phyloP scores from a whole-genome alignment of 2,888 invertebrate genomes.

The Pandemis cinnamomeana region DNA sequence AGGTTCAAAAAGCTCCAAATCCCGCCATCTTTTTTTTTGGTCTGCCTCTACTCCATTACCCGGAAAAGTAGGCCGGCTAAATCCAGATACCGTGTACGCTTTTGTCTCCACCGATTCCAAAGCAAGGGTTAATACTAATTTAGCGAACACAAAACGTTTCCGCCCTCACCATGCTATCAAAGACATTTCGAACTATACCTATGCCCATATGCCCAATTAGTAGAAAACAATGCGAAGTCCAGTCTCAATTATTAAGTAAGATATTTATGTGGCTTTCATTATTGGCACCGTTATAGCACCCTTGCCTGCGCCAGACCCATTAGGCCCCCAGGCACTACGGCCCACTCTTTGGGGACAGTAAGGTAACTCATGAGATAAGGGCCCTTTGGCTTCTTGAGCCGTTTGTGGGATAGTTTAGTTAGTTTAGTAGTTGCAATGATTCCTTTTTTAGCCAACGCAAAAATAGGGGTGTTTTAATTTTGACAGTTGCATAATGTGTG shows the following conservation, averaged over 20 bases:
- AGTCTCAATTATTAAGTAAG: not conserved
- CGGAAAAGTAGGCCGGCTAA: too few relatives aligned
- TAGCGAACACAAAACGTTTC: not conserved
- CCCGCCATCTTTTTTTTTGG: too few relatives aligned
- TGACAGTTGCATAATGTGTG: too few relatives aligned
- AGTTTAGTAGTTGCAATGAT: too few relatives aligned
- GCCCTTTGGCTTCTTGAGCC: conserved; percentile 45
- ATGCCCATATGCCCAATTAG: not conserved
- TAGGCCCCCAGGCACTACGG: conserved; percentile 3
- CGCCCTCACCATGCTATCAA: not conserved
- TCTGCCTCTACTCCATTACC: too few relatives aligned
- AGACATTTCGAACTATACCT: not conserved
- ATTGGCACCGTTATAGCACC: conserved; percentile 15
- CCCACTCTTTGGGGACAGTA: conserved; percentile 27
- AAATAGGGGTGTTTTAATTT: too few relatives aligned
- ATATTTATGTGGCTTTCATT: not conserved
- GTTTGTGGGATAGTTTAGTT: conserved; percentile 42
- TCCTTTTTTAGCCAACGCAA: too few relatives aligned
- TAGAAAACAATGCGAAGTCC: not conserved
- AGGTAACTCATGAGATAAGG: conserved; percentile 47
- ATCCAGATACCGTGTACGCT: too few relatives aligned
- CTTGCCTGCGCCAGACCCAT: conserved; percentile 9
- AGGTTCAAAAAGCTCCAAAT: too few relatives aligned
- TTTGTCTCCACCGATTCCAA: too few relatives aligned
- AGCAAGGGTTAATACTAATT: not conserved